phyloP scores from a whole-genome alignment of 1,140 invertebrate genomes.

The Andrena cerasifolii region DNA sequence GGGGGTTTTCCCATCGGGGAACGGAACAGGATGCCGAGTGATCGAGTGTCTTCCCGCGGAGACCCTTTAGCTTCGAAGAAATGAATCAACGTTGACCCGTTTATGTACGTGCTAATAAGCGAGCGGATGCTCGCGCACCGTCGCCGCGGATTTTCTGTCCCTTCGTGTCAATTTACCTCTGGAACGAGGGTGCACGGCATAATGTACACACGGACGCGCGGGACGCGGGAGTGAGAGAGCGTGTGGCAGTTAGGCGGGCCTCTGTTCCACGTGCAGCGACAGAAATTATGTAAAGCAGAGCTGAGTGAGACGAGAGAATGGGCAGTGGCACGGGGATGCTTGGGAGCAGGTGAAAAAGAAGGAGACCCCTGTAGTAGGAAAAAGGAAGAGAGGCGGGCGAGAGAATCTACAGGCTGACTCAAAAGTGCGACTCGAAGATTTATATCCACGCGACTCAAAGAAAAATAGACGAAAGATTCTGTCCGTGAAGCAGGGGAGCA shows the following conservation, averaged over 20 bases:
- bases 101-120: constrained; percentile 24
- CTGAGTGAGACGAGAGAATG: constrained; percentile 41
- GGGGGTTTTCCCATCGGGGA: background rate
- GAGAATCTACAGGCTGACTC: background rate
- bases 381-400: background rate
- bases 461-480: background rate
- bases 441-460: background rate
- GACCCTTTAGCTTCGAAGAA: too few relatives aligned
- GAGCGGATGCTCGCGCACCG: background rate
- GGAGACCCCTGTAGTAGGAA: constrained; percentile 6
- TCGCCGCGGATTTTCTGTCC: background rate
- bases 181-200: constrained; percentile 23
- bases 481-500: too few relatives aligned
- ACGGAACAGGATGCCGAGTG: background rate
- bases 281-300: constrained; percentile 71
- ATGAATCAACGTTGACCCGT: background rate
- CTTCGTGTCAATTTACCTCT: constrained; percentile 48
- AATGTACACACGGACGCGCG: constrained; percentile 27
- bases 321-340: constrained; percentile 23
- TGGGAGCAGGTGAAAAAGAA: constrained; percentile 41
- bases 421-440: background rate
- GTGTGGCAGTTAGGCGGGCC: constrained; percentile 45
- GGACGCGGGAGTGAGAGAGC: constrained; percentile 53
- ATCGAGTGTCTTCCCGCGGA: background rate
- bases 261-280: constrained; percentile 65